Conservation (phyloP, 2,113 vertebrate genomes). For the Phalacrocorax pelagicus region DNA sequence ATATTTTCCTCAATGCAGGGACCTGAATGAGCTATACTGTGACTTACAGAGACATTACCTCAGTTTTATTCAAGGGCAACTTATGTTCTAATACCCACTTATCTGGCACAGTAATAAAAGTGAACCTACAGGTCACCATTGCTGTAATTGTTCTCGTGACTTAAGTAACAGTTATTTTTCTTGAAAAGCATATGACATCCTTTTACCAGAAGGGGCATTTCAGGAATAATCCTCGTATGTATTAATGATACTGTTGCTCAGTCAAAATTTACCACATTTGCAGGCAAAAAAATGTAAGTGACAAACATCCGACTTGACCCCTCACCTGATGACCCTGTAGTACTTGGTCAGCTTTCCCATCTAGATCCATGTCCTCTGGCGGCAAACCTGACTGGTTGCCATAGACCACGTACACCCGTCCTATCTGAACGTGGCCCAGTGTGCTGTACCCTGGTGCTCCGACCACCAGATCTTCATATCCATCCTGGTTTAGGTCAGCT, state of each 20-base stretch:
- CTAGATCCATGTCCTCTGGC: conserved; percentile 67
- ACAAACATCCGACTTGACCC: not conserved
- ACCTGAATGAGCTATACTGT: not conserved
- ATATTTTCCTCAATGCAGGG: not conserved
- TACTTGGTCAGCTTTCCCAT: conserved; percentile 64
- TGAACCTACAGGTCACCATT: not conserved
- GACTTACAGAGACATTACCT: not conserved
- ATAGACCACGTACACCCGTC: conserved; percentile 76
- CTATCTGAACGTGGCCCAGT: conserved; percentile 63
- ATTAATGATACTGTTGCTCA: not conserved
- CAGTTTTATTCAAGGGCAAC: not conserved
- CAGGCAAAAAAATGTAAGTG: not conserved
- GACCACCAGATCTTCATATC: conserved; percentile 68
- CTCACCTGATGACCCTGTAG: conserved; percentile 75
- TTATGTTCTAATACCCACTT: not conserved
- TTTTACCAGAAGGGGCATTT: not conserved
- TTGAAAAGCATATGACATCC: not conserved
- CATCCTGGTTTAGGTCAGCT: conserved; percentile 77
- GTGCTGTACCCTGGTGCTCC: conserved; percentile 78
- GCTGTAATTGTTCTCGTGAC: not conserved
- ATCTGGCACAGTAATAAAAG: not conserved
- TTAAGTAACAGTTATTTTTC: not conserved
- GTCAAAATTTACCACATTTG: not conserved
- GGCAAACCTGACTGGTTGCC: conserved; percentile 72
- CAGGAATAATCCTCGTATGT: not conserved